Percentiles rank a stretch among this genome's conserved stretches.
Evolutionary conservation across 2,888 invertebrate species (phyloP).

Genomic region (Lapara coniferarum): DNA sequence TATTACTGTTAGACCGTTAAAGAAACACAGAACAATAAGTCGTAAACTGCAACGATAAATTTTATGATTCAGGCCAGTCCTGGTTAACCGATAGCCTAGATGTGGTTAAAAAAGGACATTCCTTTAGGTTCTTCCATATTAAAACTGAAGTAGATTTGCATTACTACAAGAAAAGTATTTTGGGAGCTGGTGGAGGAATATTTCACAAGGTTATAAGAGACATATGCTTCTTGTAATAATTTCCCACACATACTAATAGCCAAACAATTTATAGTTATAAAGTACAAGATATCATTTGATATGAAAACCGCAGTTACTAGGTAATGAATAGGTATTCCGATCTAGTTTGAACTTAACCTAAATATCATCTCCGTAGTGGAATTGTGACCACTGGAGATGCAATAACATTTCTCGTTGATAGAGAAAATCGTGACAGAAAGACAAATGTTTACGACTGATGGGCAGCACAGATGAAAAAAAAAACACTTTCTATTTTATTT

Average conservation of each 20-base stretch:
- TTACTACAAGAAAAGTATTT: no score
- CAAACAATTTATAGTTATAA: neutral
- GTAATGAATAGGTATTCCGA: neutral
- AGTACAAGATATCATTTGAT: neutral
- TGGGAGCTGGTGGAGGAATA: no score
- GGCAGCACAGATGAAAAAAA: neutral
- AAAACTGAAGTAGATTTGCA: neutral
- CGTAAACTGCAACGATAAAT: conserved; percentile 72
- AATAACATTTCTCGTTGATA: neutral
- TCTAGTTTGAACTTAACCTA: conserved; percentile 9
- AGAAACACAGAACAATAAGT: conserved; percentile 69
- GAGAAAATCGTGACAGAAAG: neutral
- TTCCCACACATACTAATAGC: neutral
- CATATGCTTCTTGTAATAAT: no score
- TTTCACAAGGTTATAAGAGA: neutral
- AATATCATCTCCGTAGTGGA: neutral
- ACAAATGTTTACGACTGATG: neutral
- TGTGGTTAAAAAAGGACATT: conserved; percentile 36
- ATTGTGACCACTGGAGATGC: neutral
- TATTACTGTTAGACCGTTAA: conserved; percentile 49
- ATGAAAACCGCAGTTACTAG: conserved; percentile 6
- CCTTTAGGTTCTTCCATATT: neutral
- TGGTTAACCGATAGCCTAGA: conserved; percentile 74
- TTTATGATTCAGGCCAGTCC: conserved; percentile 64
- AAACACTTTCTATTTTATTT: conserved; percentile 5